phyloP scores from a whole-genome alignment of 2,113 vertebrate species.

The Phoenicopterus ruber region DNA sequence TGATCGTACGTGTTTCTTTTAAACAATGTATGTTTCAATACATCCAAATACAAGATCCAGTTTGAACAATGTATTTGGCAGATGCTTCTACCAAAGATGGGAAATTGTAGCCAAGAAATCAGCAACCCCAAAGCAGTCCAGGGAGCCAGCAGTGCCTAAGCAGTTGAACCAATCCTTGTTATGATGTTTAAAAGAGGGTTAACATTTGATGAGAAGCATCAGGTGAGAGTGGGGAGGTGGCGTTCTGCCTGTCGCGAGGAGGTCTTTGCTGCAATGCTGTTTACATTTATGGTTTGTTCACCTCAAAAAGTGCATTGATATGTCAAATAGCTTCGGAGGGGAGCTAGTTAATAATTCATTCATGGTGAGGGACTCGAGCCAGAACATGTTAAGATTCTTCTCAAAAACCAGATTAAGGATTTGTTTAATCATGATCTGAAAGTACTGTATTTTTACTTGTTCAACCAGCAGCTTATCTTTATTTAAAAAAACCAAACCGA shows the following conservation, averaged over 20 bases:
- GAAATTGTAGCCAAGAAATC: neutral
- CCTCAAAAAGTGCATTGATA: neutral
- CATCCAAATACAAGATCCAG: neutral
- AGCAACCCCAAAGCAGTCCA: neutral
- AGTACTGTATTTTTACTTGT: neutral
- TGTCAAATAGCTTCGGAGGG: neutral
- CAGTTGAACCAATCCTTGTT: neutral
- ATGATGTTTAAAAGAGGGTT: neutral
- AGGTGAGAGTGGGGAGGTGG: neutral
- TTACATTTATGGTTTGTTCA: neutral
- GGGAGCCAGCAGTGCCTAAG: neutral
- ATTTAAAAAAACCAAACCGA: neutral
- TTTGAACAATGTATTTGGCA: neutral
- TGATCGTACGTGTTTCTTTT: neutral
- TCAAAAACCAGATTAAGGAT: neutral
- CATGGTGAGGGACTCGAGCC: neutral
- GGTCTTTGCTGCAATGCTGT: neutral
- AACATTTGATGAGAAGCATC: neutral
- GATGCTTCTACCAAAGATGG: neutral
- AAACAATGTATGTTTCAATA: accelerated
- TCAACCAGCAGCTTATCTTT: neutral
- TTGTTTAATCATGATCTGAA: neutral
- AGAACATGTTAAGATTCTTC: neutral
- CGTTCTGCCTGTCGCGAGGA: neutral
- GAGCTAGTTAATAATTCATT: neutral